A percentile compares a stretch with the other conserved stretches of the same genome.
These are phyloP conservation scores for Steinernema hermaphroditum DNA, from an alignment of 2,888 invertebrate species.

Conservation along the genomic window DNA sequence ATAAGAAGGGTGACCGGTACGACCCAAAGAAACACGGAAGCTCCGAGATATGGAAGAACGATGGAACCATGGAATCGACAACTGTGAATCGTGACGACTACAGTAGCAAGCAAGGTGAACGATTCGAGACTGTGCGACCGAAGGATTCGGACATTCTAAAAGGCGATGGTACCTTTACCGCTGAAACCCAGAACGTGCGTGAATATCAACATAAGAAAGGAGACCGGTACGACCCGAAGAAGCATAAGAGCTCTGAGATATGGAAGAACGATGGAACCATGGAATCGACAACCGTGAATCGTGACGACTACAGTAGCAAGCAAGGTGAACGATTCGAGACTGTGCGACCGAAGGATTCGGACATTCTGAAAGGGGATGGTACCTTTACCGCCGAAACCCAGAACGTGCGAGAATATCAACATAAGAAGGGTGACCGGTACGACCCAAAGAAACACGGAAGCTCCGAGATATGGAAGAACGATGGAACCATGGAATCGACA, in stretches of 20 bases:
- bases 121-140: constrained; percentile 36
- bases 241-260: not conserved
- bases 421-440: constrained; percentile 32
- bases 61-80: constrained; percentile 36
- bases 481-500: constrained; percentile 31
- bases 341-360: constrained; percentile 34
- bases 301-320: not conserved
- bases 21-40: constrained; percentile 13
- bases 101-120: constrained; percentile 35
- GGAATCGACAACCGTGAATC: not conserved
- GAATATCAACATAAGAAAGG: constrained; percentile 36
- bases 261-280: not conserved
- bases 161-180: constrained; percentile 39
- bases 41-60: constrained; percentile 26
- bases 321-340: constrained; percentile 32
- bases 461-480: constrained; percentile 34
- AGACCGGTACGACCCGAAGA: constrained; percentile 31
- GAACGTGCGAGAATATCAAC: constrained; percentile 29
- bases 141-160: too few relatives aligned
- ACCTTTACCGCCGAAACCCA: constrained; percentile 30
- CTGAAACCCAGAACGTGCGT: constrained; percentile 20
- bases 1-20: not conserved
- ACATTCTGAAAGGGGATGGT: constrained; percentile 38
- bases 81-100: constrained; percentile 41
- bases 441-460: constrained; percentile 25